A percentile compares a stretch with the other conserved stretches of the same genome.
Conservation (phyloP, 1,140 invertebrate genomes). For the Colletes latitarsis region DNA sequence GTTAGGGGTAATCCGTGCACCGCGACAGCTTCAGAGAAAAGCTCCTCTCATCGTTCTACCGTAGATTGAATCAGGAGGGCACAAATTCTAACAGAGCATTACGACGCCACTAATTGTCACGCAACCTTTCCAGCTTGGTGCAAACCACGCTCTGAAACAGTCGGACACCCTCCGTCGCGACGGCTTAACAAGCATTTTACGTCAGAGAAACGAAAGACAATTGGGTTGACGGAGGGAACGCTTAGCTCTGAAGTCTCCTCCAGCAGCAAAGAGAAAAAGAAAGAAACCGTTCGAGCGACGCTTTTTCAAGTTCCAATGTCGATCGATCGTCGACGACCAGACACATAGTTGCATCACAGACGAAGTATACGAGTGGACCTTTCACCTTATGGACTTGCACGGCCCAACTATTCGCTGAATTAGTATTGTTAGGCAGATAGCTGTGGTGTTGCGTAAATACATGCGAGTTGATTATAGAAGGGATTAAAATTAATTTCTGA, state of each 20-base stretch:
- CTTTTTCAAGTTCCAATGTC: neutral
- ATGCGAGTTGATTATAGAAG: too few species aligned
- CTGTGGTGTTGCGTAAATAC: too few species aligned
- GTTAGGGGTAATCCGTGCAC: too few species aligned
- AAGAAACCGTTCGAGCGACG: neutral
- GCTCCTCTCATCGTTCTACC: too few species aligned
- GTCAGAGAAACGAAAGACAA: neutral
- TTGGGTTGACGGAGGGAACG: neutral
- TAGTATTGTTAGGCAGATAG: too few species aligned
- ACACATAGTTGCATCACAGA: neutral
- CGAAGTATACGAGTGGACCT: too few species aligned
- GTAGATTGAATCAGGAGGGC: too few species aligned
- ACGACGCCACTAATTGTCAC: constrained; percentile 1
- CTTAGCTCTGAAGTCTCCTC: neutral
- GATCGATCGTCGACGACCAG: neutral
- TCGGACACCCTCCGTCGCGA: neutral
- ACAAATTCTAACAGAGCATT: neutral
- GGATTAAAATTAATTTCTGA: too few species aligned
- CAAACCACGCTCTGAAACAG: neutral
- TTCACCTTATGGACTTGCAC: too few species aligned
- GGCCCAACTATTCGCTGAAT: too few species aligned
- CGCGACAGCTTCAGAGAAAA: too few species aligned
- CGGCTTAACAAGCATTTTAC: constrained; percentile 4
- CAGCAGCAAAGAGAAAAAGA: too few species aligned
- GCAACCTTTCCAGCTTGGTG: neutral